Evolutionary conservation across 2,888 invertebrate species (phyloP), one percentile per base, ranked within the genome.

Genomic region (Melangyna quadrimaculata): DNA sequence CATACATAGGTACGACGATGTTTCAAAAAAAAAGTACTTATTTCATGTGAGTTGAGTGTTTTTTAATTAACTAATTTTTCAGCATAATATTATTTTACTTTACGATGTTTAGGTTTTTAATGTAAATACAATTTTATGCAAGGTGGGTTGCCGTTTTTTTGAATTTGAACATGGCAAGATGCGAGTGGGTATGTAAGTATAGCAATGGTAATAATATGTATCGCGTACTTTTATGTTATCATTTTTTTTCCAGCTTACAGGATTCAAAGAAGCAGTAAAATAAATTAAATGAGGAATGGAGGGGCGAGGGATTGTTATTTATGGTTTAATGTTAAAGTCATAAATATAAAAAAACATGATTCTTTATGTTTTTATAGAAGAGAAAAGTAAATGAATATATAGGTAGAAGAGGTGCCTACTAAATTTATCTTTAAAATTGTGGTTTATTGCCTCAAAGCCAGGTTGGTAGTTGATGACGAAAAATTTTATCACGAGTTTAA

Each of bases 61-160:
- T 73, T 79, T 79, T 79, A 79, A 79, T 79, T 79, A 79, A 79
- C 79, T 69, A 59, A 73, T 65, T 77, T 69, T 77, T 70, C 9
- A 65, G 65, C 19, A 65, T 43, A n/a, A 65, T 45, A 45, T 65
- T 45, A 45, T 65, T 65, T 65, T 22, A 65, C 19, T 29, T 32
- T 45, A 65, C 57, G 32, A 35, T 63, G 45, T 63, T 43, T 12
- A 12, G 43, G 43, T 32, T 65, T 32, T 65, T 45, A 65, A 45
- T 65, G 17, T 40, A 29, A 19, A 65, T 45, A 43, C 32, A 45
- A 19, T 65, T 45, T 65, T 27, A 63, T 45, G 12, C 14, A 12
- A 17, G 43, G 7, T n/a, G 17, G 7, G 29, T 32, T 35, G 57
- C 10, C 35, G 7, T 32, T 55, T 19, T 19, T 55, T 37, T 6